Evolutionary conservation across 2,113 vertebrate genomes (phyloP), one percentile per base, ranked within the genome.

Genomic region (Cebidichthys violaceus): DNA sequence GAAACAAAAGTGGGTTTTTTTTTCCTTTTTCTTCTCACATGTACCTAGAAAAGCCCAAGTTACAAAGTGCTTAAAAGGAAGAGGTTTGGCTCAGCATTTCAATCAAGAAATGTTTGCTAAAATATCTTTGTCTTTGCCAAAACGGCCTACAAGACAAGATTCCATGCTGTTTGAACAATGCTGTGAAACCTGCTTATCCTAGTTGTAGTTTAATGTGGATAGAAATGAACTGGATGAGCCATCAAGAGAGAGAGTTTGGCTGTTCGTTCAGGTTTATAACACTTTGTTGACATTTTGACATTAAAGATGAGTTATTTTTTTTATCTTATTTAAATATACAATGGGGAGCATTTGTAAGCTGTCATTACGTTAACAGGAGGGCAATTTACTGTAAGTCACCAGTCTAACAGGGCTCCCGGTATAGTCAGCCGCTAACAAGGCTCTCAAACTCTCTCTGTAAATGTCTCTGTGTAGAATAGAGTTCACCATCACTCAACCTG

Each of bases 141-240:
- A 77, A 80, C 20, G 71, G 47, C 73, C 54, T 45, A 70, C 35
- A 87, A 93, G 78, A 88, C 87, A 88, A 89, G 74, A 88, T 89
- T 91, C 93, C 89, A 95, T 93, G 91, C 84, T 88, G 83, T 93
- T 88, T 75, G 88, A 93, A 88, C 83, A 89, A 90, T 90, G 81
- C 85, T 70, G 78, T 91, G 79, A 88, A 91, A 92, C 75, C 82
- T 89, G 77, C 79, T 85, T 47, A 64, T 88, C 77, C 70, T 76
- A 37, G 47, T 60, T 33, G 70, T 62, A 85, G 33, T 79, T 74
- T 75, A 52, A 45, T 75, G 70, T 66, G 85, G 60, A 57, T 57
- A 69, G 35, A 80, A 70, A 68, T 79, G 1, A 45, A 76, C 71
- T 27, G 66, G 74, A 73, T 57, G 78, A 86, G 77, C 85, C 80